These are phyloP conservation scores for Crenuchus spilurus DNA, from an alignment of 2,797 vertebrate genomes.

Conservation along the genomic window DNA sequence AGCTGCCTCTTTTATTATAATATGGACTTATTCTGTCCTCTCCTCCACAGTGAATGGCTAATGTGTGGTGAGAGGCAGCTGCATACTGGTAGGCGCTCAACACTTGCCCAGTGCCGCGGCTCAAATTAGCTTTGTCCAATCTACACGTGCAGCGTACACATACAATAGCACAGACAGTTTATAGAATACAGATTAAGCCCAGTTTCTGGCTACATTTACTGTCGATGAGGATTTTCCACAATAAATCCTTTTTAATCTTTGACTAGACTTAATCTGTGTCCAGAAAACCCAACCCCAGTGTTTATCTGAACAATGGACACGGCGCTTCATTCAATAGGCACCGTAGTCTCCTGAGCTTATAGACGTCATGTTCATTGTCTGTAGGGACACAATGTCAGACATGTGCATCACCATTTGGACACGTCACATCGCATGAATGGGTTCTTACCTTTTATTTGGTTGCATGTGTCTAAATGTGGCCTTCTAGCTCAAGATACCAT, in stretches of 20 bases:
- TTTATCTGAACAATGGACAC: slow-evolving; percentile 45
- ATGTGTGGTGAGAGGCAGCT: slow-evolving; percentile 56
- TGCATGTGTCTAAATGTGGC: slow-evolving; percentile 10
- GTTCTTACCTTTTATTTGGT: background rate
- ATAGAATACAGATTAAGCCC: slow-evolving; percentile 39
- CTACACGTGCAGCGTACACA: slow-evolving; percentile 29
- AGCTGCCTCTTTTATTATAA: slow-evolving; percentile 42
- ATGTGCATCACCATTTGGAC: background rate
- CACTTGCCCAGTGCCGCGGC: slow-evolving; percentile 50
- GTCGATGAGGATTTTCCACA: slow-evolving; percentile 34
- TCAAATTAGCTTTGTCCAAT: slow-evolving; percentile 54
- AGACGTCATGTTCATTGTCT: slow-evolving; percentile 15
- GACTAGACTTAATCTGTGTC: slow-evolving; percentile 38
- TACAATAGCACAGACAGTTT: slow-evolving; percentile 31
- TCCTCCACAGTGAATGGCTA: slow-evolving; percentile 54
- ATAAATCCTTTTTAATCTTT: slow-evolving; percentile 42
- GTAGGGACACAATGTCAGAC: background rate
- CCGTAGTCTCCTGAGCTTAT: slow-evolving; percentile 11
- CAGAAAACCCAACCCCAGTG: slow-evolving; percentile 36
- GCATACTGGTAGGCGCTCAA: slow-evolving; percentile 54
- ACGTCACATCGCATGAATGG: background rate
- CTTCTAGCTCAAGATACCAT: slow-evolving; percentile 28
- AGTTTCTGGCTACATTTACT: slow-evolving; percentile 27
- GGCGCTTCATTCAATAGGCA: slow-evolving; percentile 9
- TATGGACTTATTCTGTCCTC: slow-evolving; percentile 48